Evolutionary conservation across 2,888 invertebrate genomes (phyloP).

Genomic region (Physocephala rufipes): DNA sequence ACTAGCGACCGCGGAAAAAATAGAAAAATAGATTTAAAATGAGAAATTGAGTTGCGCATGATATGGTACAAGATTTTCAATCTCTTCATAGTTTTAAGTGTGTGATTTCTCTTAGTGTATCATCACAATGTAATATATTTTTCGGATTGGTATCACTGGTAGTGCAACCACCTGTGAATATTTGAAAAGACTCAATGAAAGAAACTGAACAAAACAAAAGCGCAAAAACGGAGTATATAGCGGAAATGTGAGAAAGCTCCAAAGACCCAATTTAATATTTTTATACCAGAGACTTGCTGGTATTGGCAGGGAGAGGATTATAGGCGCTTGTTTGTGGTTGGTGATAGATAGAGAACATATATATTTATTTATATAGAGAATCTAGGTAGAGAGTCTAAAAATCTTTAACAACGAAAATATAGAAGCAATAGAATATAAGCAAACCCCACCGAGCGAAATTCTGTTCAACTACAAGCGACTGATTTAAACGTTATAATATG

Average conservation of each 20-base stretch:
- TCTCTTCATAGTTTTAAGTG: too few relatives aligned
- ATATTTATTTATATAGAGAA: constrained; percentile 2
- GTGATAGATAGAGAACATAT: not conserved
- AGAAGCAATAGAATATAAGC: not conserved
- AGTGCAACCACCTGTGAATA: constrained; percentile 30
- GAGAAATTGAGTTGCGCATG: too few relatives aligned
- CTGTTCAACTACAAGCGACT: not conserved
- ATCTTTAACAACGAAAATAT: not conserved
- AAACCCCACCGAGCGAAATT: not conserved
- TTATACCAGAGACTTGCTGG: not conserved
- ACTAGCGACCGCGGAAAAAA: too few relatives aligned
- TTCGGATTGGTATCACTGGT: constrained; percentile 11
- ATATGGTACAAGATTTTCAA: too few relatives aligned
- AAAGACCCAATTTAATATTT: constrained; percentile 19
- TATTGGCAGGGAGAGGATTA: not conserved
- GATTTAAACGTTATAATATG: constrained; percentile 1
- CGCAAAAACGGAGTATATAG: not conserved
- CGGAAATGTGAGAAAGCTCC: constrained; percentile 9
- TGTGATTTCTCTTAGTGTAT: too few relatives aligned
- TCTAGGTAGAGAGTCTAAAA: not conserved
- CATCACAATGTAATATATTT: too few relatives aligned
- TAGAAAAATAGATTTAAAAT: too few relatives aligned
- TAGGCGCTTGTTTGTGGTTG: not conserved
- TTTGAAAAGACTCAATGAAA: not conserved
- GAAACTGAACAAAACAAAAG: constrained; percentile 24